A percentile compares a stretch with the other conserved stretches of the same genome.
These are phyloP conservation scores for Plectropomus leopardus DNA, from an alignment of 2,113 vertebrate genomes.

Conservation along the genomic window DNA sequence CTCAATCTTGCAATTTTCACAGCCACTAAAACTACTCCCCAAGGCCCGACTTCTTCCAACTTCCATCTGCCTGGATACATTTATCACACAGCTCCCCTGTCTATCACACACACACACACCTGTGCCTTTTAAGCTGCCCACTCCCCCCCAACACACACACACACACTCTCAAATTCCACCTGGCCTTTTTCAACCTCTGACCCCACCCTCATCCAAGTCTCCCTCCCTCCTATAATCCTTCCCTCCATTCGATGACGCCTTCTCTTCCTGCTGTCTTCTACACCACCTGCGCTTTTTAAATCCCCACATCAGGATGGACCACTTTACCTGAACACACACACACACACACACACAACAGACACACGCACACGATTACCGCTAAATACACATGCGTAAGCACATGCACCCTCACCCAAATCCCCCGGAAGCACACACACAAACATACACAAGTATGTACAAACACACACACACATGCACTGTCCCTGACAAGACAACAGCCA, in stretches of 20 bases:
- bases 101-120: constrained; percentile 65
- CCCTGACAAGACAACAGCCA: constrained; percentile 94
- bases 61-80: constrained; percentile 73
- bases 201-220: constrained; percentile 59
- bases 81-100: constrained; percentile 65
- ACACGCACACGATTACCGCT: constrained; percentile 42
- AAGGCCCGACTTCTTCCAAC: constrained; percentile 62
- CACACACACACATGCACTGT: constrained; percentile 86
- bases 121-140: constrained; percentile 41
- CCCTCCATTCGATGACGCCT: constrained; percentile 55
- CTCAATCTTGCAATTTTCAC: constrained; percentile 64
- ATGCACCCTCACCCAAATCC: constrained; percentile 54
- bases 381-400: constrained; percentile 42
- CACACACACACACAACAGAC: constrained; percentile 37
- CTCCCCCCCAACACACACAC: constrained; percentile 21
- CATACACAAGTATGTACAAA: constrained; percentile 81
- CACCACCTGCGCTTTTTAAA: constrained; percentile 79
- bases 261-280: constrained; percentile 56
- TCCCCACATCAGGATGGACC: constrained; percentile 70
- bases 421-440: constrained; percentile 73
- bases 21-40: constrained; percentile 65
- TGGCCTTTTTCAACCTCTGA: constrained; percentile 79
- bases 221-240: constrained; percentile 63
- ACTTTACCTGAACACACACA: constrained; percentile 70
- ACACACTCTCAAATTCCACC: constrained; percentile 64